Percentiles rank a stretch among this genome's conserved stretches.
phyloP scores from a whole-genome alignment of 2,797 vertebrate species.

The Naso thynnoides region DNA sequence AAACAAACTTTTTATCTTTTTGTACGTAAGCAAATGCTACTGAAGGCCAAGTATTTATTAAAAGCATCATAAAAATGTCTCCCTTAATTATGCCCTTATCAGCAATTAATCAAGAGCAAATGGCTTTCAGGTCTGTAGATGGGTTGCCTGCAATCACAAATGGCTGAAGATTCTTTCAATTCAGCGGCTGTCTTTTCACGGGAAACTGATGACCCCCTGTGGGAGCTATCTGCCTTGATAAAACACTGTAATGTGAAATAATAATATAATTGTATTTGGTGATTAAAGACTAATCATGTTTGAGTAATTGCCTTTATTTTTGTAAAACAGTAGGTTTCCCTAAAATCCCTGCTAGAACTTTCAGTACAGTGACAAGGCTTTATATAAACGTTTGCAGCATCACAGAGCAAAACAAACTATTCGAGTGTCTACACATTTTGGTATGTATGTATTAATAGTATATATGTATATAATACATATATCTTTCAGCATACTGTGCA shows the following conservation, averaged over 20 bases:
- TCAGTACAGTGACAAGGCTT: not conserved
- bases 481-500: not conserved
- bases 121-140: not conserved
- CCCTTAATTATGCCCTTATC: not conserved
- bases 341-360: not conserved
- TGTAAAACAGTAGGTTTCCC: too few species aligned
- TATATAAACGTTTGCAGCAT: not conserved
- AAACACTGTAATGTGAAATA: not conserved
- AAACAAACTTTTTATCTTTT: not conserved
- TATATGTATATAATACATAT: too few species aligned
- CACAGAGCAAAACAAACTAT: not conserved
- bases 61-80: not conserved
- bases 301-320: not conserved
- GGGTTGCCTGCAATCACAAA: not conserved
- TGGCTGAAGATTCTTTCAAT: not conserved
- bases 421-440: too few species aligned
- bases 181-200: not conserved
- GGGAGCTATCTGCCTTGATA: slow-evolving; percentile 40
- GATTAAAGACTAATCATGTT: not conserved
- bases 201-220: slow-evolving; percentile 72
- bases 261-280: not conserved
- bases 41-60: not conserved
- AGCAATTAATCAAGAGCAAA: slow-evolving; percentile 23
- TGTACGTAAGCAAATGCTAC: slow-evolving; percentile 3
- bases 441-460: too few species aligned